These are phyloP conservation scores for Trachelus troglodyta DNA, from an alignment of 2,888 invertebrate genomes.

Conservation along the genomic window DNA sequence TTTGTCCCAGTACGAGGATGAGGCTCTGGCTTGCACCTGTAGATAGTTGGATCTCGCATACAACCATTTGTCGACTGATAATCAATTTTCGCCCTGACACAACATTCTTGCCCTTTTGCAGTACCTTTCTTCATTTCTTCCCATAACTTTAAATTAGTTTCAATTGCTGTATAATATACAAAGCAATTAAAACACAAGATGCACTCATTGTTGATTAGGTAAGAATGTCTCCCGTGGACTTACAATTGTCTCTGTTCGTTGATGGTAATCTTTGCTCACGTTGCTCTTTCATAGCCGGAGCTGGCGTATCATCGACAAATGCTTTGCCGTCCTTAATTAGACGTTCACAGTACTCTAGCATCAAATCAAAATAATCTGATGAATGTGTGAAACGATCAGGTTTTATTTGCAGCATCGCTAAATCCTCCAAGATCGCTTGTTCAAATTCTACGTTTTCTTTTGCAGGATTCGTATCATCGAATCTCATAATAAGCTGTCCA, in stretches of 20 bases:
- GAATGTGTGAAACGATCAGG: constrained; percentile 95
- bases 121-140: constrained; percentile 93
- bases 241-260: constrained; percentile 85
- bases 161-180: constrained; percentile 72
- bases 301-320: constrained; percentile 96
- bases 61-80: constrained; percentile 97
- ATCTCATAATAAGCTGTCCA: constrained; percentile 96
- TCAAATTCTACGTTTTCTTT: constrained; percentile 98
- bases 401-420: constrained; percentile 90
- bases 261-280: constrained; percentile 91
- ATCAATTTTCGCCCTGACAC: constrained; percentile 97
- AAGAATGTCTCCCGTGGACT: constrained; percentile 52
- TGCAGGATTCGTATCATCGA: constrained; percentile 99
- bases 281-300: constrained; percentile 94
- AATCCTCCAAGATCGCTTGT: constrained; percentile 94
- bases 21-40: constrained; percentile 94
- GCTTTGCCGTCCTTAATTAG: constrained; percentile 90
- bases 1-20: constrained; percentile 94
- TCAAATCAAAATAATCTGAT: constrained; percentile 95
- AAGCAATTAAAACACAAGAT: background rate
- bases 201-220: background rate
- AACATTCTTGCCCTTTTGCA: constrained; percentile 84
- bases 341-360: constrained; percentile 88
- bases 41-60: constrained; percentile 98
- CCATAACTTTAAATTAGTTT: constrained; percentile 91